Base-by-base conservation (phyloP, 2,797 vertebrate species). In the Phataginus tetradactyla region DNA sequence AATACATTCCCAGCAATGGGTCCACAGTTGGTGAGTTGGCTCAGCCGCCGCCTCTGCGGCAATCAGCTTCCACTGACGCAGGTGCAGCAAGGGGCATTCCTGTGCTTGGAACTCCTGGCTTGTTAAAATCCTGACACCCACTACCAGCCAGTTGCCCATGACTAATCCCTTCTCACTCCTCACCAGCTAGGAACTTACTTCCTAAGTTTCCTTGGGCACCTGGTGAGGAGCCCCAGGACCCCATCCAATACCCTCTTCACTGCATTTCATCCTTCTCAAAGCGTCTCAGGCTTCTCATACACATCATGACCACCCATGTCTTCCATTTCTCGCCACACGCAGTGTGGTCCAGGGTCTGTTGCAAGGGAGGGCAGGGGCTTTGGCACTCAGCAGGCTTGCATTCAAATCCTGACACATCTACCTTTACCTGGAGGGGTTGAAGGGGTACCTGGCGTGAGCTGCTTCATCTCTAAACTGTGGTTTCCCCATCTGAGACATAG, bases 341-440 rank as follows among this genome's bases (percentile, higher is more conserved):
- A 14, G 7, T 2, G 12, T 4, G 10, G 20, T 63, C 1, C 4
- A 20, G 14, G 9, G 4, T 21, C 2, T 13, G 1, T 3, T 8
- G 23, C 13, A 18, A 18, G 5, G 15, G 29, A 80, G 32, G 21
- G 42, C 27, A 49, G 53, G 0, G 32, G 13, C 29, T 32, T 32
- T 27, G 68, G 25, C 21, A 3, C 4, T 34, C 25, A 32, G 3
- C 4, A 71, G 59, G 17, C 34, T 55, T 32, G 13, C 11, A 1
- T 59, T 55, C 23, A 59, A 59, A 91, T 78, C 51, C 45, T 72
- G 55, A 63, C 6, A 39, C 37, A 13, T 8, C 53, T 42, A 1
- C 55, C 75, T 86, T 55, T 21, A 53, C 71, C 68, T n/a, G 18
- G 11, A 78, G 9, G 1, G 3, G 45, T 0, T 53, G 12, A 32